Base-by-base conservation (phyloP, 2,888 invertebrate genomes). In the Danaus chrysippus region DNA sequence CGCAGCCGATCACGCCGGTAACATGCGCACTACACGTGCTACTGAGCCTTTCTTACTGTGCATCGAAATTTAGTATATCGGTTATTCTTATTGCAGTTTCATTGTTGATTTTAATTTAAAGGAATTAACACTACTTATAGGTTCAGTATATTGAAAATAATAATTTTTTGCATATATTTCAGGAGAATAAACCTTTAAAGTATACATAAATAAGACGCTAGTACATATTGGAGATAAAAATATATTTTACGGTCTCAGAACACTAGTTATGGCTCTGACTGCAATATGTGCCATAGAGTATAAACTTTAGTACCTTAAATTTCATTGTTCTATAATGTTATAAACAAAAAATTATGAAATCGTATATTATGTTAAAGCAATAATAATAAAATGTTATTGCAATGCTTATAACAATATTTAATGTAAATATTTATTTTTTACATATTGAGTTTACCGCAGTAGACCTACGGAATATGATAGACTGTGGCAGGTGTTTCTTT, bases 11-110 rank as follows among this genome's bases (percentile, higher is more conserved):
- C 87, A 84, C 76, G 85, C 81, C 63, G 42, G 69, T 81, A 77
- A 68, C 90, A 91, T 88, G 90, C 90, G 84, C 77, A 65, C 70
- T 70, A 69, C 88, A 86, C 90, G 87, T 91, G 90, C 79, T 82
- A 34, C 13, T 11, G 81, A 74, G 74, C 66, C 75, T 84, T 85
- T 86, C 69, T 82, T 86, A 64, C 77, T 73, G 86, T 77, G 70
- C 72, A 15, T 10, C 13, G n/a, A 41, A 15, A 15, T 64, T 52
- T 56, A 42, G 17, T 59, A 10, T 44, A 19, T n/a, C 3, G 44
- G 1, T 43, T n/a, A 34, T 3, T n/a, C 43, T 10, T n/a, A 43
- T 11, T 43, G 43, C 3, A 11, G 12, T n/a, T n/a, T 43, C 23
- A 3, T 34, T 34, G 23, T 12, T 3, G 43, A 43, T 43, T 12